These are phyloP conservation scores for Trimorus sp. DNA, from an alignment of 2,888 invertebrate species.

Conservation along the genomic window DNA sequence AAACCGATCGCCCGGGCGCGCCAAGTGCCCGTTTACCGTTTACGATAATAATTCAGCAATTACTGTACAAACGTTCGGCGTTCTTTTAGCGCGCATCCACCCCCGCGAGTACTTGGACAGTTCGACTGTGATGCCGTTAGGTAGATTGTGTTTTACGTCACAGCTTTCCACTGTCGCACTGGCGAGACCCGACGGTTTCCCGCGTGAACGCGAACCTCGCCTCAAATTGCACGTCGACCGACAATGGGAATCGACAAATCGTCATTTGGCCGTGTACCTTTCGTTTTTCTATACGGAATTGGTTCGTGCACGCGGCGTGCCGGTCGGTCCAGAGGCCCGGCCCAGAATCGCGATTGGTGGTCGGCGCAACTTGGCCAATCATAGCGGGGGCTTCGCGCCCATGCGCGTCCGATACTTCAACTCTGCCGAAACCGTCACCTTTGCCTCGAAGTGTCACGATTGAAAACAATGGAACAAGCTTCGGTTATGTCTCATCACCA, in stretches of 20 bases:
- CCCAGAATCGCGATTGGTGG: too few relatives aligned
- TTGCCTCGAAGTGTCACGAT: constrained; percentile 44
- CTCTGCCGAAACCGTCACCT: constrained; percentile 46
- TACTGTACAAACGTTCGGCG: constrained; percentile 46
- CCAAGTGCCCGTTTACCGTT: constrained; percentile 39
- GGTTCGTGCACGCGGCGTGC: too few relatives aligned
- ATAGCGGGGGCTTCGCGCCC: constrained; percentile 20
- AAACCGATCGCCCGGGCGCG: constrained; percentile 28
- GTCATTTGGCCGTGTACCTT: too few relatives aligned
- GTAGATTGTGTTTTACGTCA: constrained; percentile 22
- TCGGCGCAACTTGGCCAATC: background rate
- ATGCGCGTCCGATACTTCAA: constrained; percentile 49
- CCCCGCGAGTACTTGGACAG: constrained; percentile 19
- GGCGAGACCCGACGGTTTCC: background rate
- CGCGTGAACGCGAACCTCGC: background rate
- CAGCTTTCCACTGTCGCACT: constrained; percentile 43
- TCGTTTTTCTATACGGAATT: too few relatives aligned
- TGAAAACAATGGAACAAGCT: constrained; percentile 21
- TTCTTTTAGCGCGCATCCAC: constrained; percentile 39
- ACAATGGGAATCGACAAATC: too few relatives aligned
- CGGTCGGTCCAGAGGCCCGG: too few relatives aligned
- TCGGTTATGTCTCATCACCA: constrained; percentile 41
- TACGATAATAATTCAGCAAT: constrained; percentile 49
- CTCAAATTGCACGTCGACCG: too few relatives aligned
- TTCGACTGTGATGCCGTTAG: constrained; percentile 39